These are phyloP conservation scores for Bimastos eiseni DNA, from an alignment of 2,888 invertebrate genomes.

Conservation along the genomic window DNA sequence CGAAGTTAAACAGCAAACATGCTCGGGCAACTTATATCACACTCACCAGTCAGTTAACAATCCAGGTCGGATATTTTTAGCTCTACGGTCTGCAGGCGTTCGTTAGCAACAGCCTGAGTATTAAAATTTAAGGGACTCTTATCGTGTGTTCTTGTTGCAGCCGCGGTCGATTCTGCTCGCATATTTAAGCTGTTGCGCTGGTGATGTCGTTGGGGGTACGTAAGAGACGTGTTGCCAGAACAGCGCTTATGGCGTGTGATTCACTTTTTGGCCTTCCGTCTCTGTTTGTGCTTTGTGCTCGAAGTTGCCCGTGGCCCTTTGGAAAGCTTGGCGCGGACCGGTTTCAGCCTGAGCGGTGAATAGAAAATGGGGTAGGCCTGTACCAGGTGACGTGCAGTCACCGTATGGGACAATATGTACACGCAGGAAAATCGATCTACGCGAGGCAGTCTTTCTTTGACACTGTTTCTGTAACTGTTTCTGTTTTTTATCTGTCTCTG, in stretches of 20 bases:
- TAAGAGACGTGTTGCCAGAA: background rate
- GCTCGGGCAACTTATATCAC: background rate
- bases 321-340: background rate
- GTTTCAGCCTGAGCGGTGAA: background rate
- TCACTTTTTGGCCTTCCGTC: background rate
- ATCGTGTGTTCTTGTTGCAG: background rate
- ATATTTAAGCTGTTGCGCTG: background rate
- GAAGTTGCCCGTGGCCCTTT: background rate
- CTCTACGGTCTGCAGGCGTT: background rate
- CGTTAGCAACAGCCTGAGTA: background rate
- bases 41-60: background rate
- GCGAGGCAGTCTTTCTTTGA: too few species aligned
- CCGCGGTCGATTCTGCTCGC: too few species aligned
- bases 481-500: too few species aligned
- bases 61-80: background rate
- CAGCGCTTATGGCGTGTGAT: background rate
- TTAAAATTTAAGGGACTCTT: background rate
- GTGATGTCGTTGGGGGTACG: too few species aligned
- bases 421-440: background rate
- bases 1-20: background rate
- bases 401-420: background rate
- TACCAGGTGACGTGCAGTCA: too few species aligned
- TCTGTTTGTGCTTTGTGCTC: background rate
- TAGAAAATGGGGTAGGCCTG: background rate
- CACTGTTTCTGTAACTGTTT: too few species aligned